Evolutionary conservation across 2,113 vertebrate species (phyloP).

Genomic region (Sebastes schlegelii): DNA sequence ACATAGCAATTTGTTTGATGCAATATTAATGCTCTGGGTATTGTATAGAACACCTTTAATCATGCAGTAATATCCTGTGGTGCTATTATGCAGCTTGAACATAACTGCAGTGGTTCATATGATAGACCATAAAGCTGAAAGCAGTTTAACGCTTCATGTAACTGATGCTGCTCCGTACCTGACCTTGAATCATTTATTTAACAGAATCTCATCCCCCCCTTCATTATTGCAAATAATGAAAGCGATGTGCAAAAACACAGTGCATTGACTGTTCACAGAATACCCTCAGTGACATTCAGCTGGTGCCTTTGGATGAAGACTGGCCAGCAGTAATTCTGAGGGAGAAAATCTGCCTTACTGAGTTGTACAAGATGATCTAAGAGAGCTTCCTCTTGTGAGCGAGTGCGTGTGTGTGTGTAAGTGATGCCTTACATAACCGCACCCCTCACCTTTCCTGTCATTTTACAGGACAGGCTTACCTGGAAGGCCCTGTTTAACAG

Average conservation of each 20-base stretch:
- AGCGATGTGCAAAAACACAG: constrained; percentile 48
- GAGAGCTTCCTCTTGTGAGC: constrained; percentile 43
- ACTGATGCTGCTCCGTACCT: constrained; percentile 41
- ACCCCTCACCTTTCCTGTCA: constrained; percentile 77
- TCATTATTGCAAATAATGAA: constrained; percentile 53
- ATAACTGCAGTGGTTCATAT: constrained; percentile 1
- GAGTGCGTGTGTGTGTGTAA: constrained; percentile 54
- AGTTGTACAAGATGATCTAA: constrained; percentile 37
- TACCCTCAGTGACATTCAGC: constrained; percentile 34
- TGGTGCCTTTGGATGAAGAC: constrained; percentile 12
- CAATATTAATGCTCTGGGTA: no score
- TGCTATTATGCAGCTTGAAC: not conserved
- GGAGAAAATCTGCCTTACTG: constrained; percentile 28
- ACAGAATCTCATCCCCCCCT: constrained; percentile 26
- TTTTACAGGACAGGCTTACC: constrained; percentile 73
- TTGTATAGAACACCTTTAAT: no score
- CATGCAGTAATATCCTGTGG: constrained; percentile 7
- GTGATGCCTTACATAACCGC: constrained; percentile 72
- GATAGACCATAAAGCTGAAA: constrained; percentile 12
- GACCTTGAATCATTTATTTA: constrained; percentile 67
- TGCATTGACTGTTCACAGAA: constrained; percentile 20
- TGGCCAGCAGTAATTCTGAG: constrained; percentile 12
- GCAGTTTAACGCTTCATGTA: constrained; percentile 56
- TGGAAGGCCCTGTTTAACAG: constrained; percentile 65
- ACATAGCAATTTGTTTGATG: no score